Conservation (phyloP, 1,140 invertebrate genomes). For the Achatina immaculata region DNA sequence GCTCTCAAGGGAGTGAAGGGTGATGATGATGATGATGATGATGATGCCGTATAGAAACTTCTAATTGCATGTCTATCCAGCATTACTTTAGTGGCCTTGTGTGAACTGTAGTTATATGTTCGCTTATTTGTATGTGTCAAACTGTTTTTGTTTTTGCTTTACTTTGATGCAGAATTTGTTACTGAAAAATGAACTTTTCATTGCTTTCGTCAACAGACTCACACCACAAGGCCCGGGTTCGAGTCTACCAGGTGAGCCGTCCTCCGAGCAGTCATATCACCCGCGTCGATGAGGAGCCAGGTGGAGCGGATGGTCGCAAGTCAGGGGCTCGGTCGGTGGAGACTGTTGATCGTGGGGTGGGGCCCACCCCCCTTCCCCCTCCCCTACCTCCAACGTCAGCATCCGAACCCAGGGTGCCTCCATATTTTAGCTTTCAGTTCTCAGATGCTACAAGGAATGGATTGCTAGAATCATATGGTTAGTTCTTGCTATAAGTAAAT, state of each 20-base stretch:
- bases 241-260: slow-evolving; percentile 46
- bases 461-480: slow-evolving; percentile 61
- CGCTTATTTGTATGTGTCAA: no score
- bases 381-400: slow-evolving; percentile 40
- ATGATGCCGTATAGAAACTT: no score
- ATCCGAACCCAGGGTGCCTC: slow-evolving; percentile 44
- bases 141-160: no score
- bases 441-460: slow-evolving; percentile 56
- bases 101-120: no score
- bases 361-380: slow-evolving; percentile 61
- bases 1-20: no score
- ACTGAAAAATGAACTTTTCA: no score
- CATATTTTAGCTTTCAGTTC: slow-evolving; percentile 53
- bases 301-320: slow-evolving; percentile 44
- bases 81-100: no score
- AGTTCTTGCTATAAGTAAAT: slow-evolving; percentile 32
- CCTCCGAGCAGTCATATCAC: slow-evolving; percentile 57
- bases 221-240: slow-evolving; percentile 47
- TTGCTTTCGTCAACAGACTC: slow-evolving; percentile 49
- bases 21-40: no score
- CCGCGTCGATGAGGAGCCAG: slow-evolving; percentile 61
- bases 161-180: no score
- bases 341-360: slow-evolving; percentile 61
- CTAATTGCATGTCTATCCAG: no score
- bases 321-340: slow-evolving; percentile 50